These are phyloP conservation scores for Lepeophtheirus salmonis DNA, from an alignment of 1,140 invertebrate genomes.

Conservation along the genomic window DNA sequence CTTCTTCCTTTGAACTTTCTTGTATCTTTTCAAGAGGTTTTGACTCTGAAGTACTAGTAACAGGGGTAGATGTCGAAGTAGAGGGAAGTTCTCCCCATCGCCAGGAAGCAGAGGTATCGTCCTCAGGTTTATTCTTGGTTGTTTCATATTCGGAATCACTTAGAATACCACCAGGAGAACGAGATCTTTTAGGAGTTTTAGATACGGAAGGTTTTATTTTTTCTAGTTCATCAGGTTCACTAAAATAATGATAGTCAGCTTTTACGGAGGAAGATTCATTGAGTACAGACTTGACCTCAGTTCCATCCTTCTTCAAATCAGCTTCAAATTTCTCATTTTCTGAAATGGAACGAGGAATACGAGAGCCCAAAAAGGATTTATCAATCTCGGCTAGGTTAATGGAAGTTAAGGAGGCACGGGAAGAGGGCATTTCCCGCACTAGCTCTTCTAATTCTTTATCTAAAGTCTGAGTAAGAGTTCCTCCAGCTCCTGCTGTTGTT, in stretches of 20 bases:
- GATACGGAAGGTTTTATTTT: background rate
- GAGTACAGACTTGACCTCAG: background rate
- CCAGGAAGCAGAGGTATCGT: constrained; percentile 46
- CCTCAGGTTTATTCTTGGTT: constrained; percentile 31
- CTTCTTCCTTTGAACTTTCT: background rate
- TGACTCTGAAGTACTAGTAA: background rate
- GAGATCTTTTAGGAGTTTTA: background rate
- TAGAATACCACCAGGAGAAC: background rate
- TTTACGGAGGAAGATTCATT: background rate
- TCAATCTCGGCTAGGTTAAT: background rate
- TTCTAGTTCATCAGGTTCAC: constrained; percentile 7
- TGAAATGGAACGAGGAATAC: background rate
- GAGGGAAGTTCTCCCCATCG: constrained; percentile 85
- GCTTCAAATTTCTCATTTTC: background rate
- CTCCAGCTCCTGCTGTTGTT: background rate
- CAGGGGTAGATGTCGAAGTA: constrained; percentile 19
- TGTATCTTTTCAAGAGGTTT: background rate
- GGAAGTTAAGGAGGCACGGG: background rate
- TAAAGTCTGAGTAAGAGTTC: background rate
- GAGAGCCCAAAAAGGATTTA: background rate
- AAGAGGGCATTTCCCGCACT: background rate
- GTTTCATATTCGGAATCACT: constrained; percentile 27
- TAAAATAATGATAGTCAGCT: constrained; percentile 1
- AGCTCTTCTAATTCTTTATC: background rate
- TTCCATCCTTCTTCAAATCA: background rate